Conservation (phyloP, 2,888 invertebrate genomes). For the Drosophila merina region DNA sequence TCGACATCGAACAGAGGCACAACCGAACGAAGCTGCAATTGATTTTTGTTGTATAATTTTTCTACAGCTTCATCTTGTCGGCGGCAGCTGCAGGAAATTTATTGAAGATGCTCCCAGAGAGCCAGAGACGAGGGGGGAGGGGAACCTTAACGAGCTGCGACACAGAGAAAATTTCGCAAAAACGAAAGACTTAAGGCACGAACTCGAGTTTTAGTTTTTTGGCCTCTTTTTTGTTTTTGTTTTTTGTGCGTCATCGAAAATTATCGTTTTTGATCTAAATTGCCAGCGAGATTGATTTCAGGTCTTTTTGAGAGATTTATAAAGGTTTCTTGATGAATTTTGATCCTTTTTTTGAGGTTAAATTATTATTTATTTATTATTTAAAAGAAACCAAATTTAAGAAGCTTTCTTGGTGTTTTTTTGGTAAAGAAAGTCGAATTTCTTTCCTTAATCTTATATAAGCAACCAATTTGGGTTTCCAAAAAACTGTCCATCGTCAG, state of each 20-base stretch:
- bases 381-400: too few species aligned
- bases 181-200: conserved; percentile 68
- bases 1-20: conserved; percentile 20
- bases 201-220: conserved; percentile 47
- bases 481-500: background rate
- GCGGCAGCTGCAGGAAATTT: conserved; percentile 72
- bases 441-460: background rate
- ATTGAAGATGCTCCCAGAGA: conserved; percentile 65
- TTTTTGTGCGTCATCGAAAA: conserved; percentile 50
- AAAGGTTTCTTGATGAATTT: background rate
- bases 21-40: conserved; percentile 56
- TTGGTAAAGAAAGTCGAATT: too few species aligned
- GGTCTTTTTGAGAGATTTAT: background rate
- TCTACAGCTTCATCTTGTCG: conserved; percentile 68
- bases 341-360: background rate
- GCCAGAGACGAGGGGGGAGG: background rate
- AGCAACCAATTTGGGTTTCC: background rate
- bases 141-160: conserved; percentile 52
- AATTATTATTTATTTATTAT: too few species aligned
- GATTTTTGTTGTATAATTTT: conserved; percentile 72
- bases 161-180: conserved; percentile 62
- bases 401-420: too few species aligned
- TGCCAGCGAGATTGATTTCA: conserved; percentile 43
- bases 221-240: background rate
- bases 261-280: conserved; percentile 68